Base-by-base conservation (phyloP, 2,797 vertebrate species). In the Falco biarmicus region DNA sequence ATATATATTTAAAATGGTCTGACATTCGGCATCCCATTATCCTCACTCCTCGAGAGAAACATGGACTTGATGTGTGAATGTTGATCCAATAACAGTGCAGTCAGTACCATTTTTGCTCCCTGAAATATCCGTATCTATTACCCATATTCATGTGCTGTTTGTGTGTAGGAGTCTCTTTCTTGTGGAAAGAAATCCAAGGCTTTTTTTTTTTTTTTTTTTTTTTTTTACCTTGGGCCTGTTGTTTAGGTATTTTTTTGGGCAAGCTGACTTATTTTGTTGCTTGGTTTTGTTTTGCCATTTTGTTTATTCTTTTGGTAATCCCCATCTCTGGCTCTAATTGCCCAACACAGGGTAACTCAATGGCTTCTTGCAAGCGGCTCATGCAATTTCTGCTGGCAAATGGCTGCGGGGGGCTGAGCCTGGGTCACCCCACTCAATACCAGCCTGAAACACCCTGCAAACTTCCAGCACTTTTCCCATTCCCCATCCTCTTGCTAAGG, bases 21-120 rank as follows among this genome's bases (percentile, higher is more conserved):
- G 96, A 95, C 96, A 94, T 90, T 89, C 50, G 32, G 87, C 91
- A 87, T 95, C 89, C 93, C 94, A 79, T 96, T 95, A 89, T 87
- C 91, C 93, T 75, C 85, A 29, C 94, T 94, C 93, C 88, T 89
- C 1, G 9, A 39, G 92, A 88, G 93, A 87, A 92, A 51, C 83
- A 47, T 2, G 60, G 94, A 43, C 94, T 87, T 6, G 3, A 39
- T 5, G 93, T 81, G 93, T 81, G 96, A 69, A 64, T 91, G 96
- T 65, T 81, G 92, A 91, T 93, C 89, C 93, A 93, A 12, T 78
- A 77, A 11, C 34, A 76, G 74, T 18, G 6, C 82, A 65, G 84
- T 78, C 85, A 71, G 90, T 63, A 37, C 86, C 37, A 25, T 29
- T 92, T 92, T 84, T 31, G 56, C 92, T 90, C 90, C 45, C 75